Base-by-base conservation (phyloP, 2,888 invertebrate genomes). In the Cancer borealis region DNA sequence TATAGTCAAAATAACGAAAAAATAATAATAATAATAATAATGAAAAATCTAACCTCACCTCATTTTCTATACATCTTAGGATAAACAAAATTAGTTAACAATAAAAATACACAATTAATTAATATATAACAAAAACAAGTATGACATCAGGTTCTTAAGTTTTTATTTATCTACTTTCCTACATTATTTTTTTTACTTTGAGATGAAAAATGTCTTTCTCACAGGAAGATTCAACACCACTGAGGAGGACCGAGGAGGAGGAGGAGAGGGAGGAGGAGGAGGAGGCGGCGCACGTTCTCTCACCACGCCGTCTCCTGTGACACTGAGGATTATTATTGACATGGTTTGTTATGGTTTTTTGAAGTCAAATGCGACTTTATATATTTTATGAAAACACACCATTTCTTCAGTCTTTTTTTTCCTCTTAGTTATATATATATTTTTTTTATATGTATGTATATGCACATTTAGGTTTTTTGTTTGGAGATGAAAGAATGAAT, bases 181-280 rank as follows among this genome's bases (percentile, higher is more conserved):
- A 79, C 30, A 30, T 79, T 12, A 8, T 79, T 79, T 10, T 79
- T 12, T 26, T 79, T 79, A 79, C 79, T 30, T 79, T 26, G 79
- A 79, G 79, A 79, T 79, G 79, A 79, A 79, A 79, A 79, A 79
- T 79, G 79, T 30, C 79, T 79, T 79, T 79, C 30, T 79, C 79
- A 26, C 79, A 79, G 79, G 79, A 79, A 79, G 79, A 79, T 12
- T 30, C 30, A 30, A 79, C 79, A 79, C 30, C 30, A 30, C 30
- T 26, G 79, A 8, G 79, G 79, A 14, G 12, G 8, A n/a, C 49
- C 49, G n/a, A 21, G 21, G 79, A 30, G 79, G 39, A 21, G 21
- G 79, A 30, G 79, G 39, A 39, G 39, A 2, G 2, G 39, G 39
- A 0, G 39, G 39, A 39, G 39, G 39, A 39, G 39, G 39, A 30